phyloP scores from a whole-genome alignment of 2,888 invertebrate genomes.

The Metalampra italica region DNA sequence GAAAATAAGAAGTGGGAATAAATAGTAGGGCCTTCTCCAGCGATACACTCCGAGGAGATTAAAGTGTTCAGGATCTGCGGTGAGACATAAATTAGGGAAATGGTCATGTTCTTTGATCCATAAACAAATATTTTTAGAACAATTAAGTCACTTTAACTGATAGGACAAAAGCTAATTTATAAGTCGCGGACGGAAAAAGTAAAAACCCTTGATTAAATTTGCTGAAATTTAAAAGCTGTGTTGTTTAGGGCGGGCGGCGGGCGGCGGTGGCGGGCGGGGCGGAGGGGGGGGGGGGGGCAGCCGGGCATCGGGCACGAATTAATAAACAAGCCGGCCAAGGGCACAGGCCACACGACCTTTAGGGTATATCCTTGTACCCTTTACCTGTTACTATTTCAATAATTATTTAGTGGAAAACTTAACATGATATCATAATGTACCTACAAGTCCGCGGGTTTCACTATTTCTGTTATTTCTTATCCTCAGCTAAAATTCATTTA shows the following conservation, averaged over 20 bases:
- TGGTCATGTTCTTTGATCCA: conserved; percentile 40
- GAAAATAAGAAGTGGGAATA: conserved; percentile 74
- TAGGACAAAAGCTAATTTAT: neutral
- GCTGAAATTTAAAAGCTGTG: conserved; percentile 63
- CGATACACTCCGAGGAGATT: conserved; percentile 73
- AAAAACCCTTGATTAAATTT: conserved; percentile 56
- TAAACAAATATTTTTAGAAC: conserved; percentile 2
- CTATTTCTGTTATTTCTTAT: neutral
- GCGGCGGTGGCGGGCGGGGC: conserved; percentile 46
- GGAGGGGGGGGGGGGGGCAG: conserved; percentile 33
- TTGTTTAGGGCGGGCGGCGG: conserved; percentile 54
- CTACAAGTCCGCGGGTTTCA: neutral
- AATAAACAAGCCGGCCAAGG: conserved; percentile 74
- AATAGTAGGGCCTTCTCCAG: conserved; percentile 62
- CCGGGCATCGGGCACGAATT: conserved; percentile 63
- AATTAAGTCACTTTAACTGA: neutral
- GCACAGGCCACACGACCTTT: conserved; percentile 55
- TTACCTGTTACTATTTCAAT: conserved; percentile 30
- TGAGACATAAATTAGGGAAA: conserved; percentile 62
- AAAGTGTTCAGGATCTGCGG: conserved; percentile 63
- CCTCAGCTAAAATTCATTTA: too few species aligned
- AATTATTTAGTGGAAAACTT: conserved; percentile 6
- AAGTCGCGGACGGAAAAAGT: conserved; percentile 35
- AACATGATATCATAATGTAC: neutral
- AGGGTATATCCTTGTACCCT: conserved; percentile 47